A percentile compares a stretch with the other conserved stretches of the same genome.
phyloP scores from a whole-genome alignment of 1,140 invertebrate species.

The Apis mellifera region Amel_HAv3.1 CM009936.2:8470501-8471000 shows the following conservation, averaged over 20 bases:
- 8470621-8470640: constrained; percentile 56
- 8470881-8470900: not conserved
- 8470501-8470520: constrained; percentile 12
- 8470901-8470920: constrained; percentile 30
- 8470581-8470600: constrained; percentile 55
- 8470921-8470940: constrained; percentile 22
- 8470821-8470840: constrained; percentile 53
- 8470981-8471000: constrained; percentile 1
- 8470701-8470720: not conserved
- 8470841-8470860: constrained; percentile 21
- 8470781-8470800: constrained; percentile 41
- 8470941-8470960: constrained; percentile 3
- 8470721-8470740: not conserved
- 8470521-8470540: constrained; percentile 54
- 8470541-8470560: constrained; percentile 51
- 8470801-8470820: constrained; percentile 51
- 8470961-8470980: not conserved
- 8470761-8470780: constrained; percentile 30
- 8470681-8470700: not conserved
- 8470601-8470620: constrained; percentile 54
- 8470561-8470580: constrained; percentile 42
- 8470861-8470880: constrained; percentile 36
- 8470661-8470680: constrained; percentile 17
- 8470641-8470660: constrained; percentile 50
- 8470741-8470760: constrained; percentile 3